Evolutionary conservation across 2,113 vertebrate genomes (phyloP).

Genomic region (Plotosus lineatus): DNA sequence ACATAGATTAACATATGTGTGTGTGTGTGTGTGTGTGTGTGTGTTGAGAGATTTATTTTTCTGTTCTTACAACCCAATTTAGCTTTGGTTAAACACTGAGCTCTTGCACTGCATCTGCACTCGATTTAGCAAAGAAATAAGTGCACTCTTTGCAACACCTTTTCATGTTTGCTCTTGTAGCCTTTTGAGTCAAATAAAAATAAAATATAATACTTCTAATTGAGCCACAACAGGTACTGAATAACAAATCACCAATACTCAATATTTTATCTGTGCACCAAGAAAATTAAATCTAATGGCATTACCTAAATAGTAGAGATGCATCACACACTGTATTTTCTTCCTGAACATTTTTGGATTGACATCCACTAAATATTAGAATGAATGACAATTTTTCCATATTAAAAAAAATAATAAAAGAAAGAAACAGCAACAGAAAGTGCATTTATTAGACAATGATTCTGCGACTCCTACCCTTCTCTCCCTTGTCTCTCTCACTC

Average conservation of each 20-base stretch:
- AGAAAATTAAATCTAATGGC: slow-evolving; percentile 63
- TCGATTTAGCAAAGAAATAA: slow-evolving; percentile 75
- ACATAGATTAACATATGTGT: not conserved
- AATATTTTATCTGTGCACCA: slow-evolving; percentile 68
- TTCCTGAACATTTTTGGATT: slow-evolving; percentile 67
- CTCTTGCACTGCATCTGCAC: slow-evolving; percentile 76
- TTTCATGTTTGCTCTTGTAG: slow-evolving; percentile 54
- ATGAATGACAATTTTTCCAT: slow-evolving; percentile 69
- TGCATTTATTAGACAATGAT: slow-evolving; percentile 93
- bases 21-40: not conserved
- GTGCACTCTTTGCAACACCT: slow-evolving; percentile 80
- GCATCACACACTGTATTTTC: slow-evolving; percentile 65
- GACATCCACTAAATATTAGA: slow-evolving; percentile 74
- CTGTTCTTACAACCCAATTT: slow-evolving; percentile 64
- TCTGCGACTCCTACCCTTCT: slow-evolving; percentile 71
- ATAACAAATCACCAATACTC: slow-evolving; percentile 64
- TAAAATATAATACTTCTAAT: slow-evolving; percentile 61
- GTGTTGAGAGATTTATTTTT: not conserved
- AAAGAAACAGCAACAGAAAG: slow-evolving; percentile 95
- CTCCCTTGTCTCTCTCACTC: slow-evolving; percentile 55
- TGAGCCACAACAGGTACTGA: slow-evolving; percentile 62
- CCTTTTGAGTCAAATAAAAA: slow-evolving; percentile 61
- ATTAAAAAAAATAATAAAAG: slow-evolving; percentile 74
- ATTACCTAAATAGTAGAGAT: slow-evolving; percentile 62
- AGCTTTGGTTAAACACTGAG: slow-evolving; percentile 93